Evolutionary conservation across 2,888 invertebrate genomes (phyloP).

Genomic region (Tenthredo amoena): DNA sequence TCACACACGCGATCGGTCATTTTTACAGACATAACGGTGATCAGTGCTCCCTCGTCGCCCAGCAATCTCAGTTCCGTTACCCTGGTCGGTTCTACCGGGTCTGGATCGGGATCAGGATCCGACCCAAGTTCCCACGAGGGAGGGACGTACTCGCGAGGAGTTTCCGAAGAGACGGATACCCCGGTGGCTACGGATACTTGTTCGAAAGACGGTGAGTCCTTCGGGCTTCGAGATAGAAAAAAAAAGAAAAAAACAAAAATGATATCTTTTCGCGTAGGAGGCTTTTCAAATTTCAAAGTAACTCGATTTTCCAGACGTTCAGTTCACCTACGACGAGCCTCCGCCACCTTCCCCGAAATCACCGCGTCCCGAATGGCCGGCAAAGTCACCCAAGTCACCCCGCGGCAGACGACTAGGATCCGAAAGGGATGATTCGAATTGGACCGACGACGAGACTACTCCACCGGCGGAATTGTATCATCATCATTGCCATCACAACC

Average conservation of each 20-base stretch:
- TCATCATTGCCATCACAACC: conserved; percentile 49
- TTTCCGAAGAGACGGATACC: conserved; percentile 68
- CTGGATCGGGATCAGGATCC: conserved; percentile 76
- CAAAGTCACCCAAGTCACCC: conserved; percentile 49
- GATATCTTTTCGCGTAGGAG: too few species aligned
- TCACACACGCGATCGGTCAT: background rate
- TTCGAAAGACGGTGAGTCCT: conserved; percentile 65
- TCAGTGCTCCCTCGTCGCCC: conserved; percentile 85
- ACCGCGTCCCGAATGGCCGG: conserved; percentile 42
- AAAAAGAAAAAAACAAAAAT: too few species aligned
- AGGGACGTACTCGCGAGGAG: conserved; percentile 63
- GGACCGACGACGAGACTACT: conserved; percentile 62
- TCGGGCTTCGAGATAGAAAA: too few species aligned
- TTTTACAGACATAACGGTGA: conserved; percentile 76
- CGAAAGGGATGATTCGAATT: conserved; percentile 63
- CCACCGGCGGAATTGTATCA: conserved; percentile 55
- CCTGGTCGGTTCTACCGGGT: conserved; percentile 82
- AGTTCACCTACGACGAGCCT: conserved; percentile 67
- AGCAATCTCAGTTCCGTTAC: conserved; percentile 88
- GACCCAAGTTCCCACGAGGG: conserved; percentile 72
- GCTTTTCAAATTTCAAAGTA: background rate
- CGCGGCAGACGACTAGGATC: conserved; percentile 57
- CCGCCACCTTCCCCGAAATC: conserved; percentile 60
- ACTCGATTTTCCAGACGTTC: conserved; percentile 58
- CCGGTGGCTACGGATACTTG: conserved; percentile 62